Base-by-base conservation (phyloP, 2,113 vertebrate species). In the Tautogolabrus adspersus region DNA sequence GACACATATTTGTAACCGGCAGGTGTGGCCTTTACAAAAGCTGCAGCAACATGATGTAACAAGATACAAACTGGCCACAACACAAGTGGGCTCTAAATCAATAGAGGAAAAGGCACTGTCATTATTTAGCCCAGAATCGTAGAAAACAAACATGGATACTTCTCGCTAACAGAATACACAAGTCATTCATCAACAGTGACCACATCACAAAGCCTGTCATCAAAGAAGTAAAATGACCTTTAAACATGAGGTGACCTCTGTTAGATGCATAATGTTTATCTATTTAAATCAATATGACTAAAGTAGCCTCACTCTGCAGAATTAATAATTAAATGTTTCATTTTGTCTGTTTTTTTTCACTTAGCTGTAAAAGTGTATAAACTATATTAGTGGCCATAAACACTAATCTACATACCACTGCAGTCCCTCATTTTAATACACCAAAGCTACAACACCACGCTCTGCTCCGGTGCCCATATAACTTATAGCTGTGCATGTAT, bases 311-410 rank as follows among this genome's bases (percentile, higher is more conserved):
- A 58, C 23, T 57, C 21, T 51, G 46, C 16, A 47, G 38, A 66
- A 78, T 75, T 56, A 59, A 64, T 75, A 62, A n/a, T 18, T 49
- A 21, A 46, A 58, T 11, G 21, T 42, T 42, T 21, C 42, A 23
- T 38, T 68, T 44, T 51, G 15, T 51, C 49, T 59, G 8, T 46
- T 49, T 61, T 61, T 52, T 16, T 46, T 46, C 15, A 52, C 52
- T 57, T 64, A 60, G 22, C 46, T 55, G 19, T 60, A 23, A 66
- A 34, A 6, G 30, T 34, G 30, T 5, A 34, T 34, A n/a, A n/a
- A 34, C 6, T 4, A 34, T 34, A 34, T 6, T 34, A 34, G 26
- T 26, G 26, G 26, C 1, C 26, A 26, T 26, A 26, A 26, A 26
- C 26, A 26, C 26, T 26, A 2, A 1, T 26, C 26, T 26, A 26